A percentile compares a stretch with the other conserved stretches of the same genome.
Conservation (phyloP, 1,140 invertebrate species). For the Linepithema humile region DNA sequence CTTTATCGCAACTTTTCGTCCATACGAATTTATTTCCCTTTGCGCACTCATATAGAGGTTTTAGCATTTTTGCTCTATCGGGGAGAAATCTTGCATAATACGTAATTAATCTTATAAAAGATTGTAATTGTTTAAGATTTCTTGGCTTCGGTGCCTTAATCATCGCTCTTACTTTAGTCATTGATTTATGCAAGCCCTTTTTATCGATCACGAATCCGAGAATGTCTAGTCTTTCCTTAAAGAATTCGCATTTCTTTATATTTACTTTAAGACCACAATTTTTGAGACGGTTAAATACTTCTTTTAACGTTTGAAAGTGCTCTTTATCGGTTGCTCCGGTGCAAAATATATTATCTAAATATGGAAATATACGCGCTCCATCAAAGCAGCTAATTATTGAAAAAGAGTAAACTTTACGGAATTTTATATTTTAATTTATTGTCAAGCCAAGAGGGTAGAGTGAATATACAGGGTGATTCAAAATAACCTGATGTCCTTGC, state of each 20-base stretch:
- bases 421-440: too few relatives aligned
- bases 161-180: slow-evolving; percentile 63
- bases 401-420: too few relatives aligned
- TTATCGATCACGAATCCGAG: slow-evolving; percentile 74
- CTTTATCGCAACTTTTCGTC: not conserved
- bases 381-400: too few relatives aligned
- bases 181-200: slow-evolving; percentile 63
- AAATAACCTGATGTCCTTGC: too few relatives aligned
- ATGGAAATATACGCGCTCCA: not conserved
- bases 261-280: slow-evolving; percentile 40
- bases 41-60: slow-evolving; percentile 27
- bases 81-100: slow-evolving; percentile 59
- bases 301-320: not conserved
- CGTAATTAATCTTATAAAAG: slow-evolving; percentile 43
- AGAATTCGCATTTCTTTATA: slow-evolving; percentile 63
- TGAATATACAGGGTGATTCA: too few relatives aligned
- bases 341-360: slow-evolving; percentile 49
- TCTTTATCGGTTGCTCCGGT: not conserved
- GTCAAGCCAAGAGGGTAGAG: too few relatives aligned
- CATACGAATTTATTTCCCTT: not conserved
- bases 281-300: slow-evolving; percentile 36
- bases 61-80: slow-evolving; percentile 22
- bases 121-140: slow-evolving; percentile 55
- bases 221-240: slow-evolving; percentile 49
- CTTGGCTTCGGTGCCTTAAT: slow-evolving; percentile 62